phyloP scores from a whole-genome alignment of 2,113 vertebrate genomes.

The Lasiurus borealis region DNA sequence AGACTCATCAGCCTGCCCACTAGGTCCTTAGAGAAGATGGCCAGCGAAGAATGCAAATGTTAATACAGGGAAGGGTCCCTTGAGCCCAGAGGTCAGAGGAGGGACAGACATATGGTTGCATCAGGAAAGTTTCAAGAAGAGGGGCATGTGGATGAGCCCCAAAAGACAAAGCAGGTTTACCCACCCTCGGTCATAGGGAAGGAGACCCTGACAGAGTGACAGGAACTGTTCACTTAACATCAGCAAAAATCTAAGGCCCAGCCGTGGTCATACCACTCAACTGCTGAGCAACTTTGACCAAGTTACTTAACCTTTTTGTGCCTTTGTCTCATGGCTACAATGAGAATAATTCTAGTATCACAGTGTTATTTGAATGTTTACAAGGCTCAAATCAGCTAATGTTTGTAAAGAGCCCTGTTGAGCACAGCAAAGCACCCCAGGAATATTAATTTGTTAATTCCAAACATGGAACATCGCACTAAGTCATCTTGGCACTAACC shows the following conservation, averaged over 20 bases:
- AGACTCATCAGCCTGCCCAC: not conserved
- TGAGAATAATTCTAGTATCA: not conserved
- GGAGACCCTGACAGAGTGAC: not conserved
- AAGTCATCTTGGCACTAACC: not conserved
- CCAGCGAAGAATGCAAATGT: not conserved
- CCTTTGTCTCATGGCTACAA: not conserved
- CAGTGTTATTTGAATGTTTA: not conserved
- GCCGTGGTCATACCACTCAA: not conserved
- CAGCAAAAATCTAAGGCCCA: slow-evolving; percentile 7
- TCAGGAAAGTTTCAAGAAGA: not conserved
- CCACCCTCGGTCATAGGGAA: not conserved
- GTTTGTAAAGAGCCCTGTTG: not conserved
- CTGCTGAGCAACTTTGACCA: not conserved
- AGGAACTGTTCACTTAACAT: not conserved
- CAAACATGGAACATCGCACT: not conserved
- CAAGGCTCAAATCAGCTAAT: slow-evolving; percentile 6
- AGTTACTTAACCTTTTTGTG: not conserved
- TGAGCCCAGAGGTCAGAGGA: too few species aligned
- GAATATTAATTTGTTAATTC: slow-evolving; percentile 56
- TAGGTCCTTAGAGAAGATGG: not conserved
- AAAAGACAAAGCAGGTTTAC: not conserved
- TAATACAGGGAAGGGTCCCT: not conserved
- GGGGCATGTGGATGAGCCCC: not conserved
- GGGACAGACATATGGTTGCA: not conserved
- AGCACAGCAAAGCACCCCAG: not conserved